Conservation (phyloP, 37 sponge, comb jelly and placozoan species). For the Aplysina aerophoba region DNA sequence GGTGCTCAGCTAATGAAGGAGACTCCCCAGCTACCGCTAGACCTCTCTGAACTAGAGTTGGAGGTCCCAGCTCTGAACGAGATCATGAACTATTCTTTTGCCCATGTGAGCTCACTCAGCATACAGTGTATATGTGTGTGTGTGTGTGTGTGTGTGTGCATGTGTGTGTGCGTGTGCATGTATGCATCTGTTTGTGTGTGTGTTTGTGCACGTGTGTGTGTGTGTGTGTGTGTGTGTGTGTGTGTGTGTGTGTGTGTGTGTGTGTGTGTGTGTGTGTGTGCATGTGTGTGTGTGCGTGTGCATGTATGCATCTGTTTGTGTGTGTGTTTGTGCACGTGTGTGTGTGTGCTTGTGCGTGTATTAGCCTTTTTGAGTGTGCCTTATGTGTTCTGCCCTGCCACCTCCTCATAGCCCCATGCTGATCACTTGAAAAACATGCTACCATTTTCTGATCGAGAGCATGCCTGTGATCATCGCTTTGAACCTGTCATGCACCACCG, state of each 20-base stretch:
- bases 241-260: slow-evolving; percentile 25
- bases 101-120: background rate
- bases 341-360: too few species aligned
- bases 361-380: background rate
- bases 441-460: slow-evolving; percentile 2
- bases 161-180: slow-evolving; percentile 36
- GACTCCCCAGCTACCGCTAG: background rate
- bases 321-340: background rate
- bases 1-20: too few species aligned
- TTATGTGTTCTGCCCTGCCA: background rate
- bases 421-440: background rate
- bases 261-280: slow-evolving; percentile 28
- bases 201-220: slow-evolving; percentile 1
- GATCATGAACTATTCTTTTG: background rate
- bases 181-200: slow-evolving; percentile 20
- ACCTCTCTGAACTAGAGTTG: background rate
- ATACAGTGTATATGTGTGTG: background rate
- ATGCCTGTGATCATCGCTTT: slow-evolving; percentile 16
- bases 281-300: slow-evolving; percentile 33
- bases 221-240: slow-evolving; percentile 25
- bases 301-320: slow-evolving; percentile 27
- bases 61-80: background rate
- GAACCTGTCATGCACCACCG: slow-evolving; percentile 7
- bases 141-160: slow-evolving; percentile 21
- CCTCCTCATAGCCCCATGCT: background rate